Percentiles rank a stretch among this genome's conserved stretches.
Evolutionary conservation across 2,888 invertebrate species (phyloP).

Genomic region (Lasioglossum marginatum): DNA sequence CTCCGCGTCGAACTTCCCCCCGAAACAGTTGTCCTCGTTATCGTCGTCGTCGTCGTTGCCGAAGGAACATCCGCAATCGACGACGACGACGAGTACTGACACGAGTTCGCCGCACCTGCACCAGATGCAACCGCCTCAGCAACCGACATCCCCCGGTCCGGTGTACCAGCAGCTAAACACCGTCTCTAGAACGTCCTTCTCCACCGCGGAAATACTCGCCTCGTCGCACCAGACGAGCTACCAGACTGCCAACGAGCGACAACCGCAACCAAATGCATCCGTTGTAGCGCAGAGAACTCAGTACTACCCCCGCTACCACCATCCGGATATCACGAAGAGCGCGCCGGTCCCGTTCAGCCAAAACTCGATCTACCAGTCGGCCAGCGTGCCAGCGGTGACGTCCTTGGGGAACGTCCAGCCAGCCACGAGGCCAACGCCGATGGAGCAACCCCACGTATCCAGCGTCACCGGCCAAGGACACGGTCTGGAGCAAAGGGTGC

Average conservation of each 20-base stretch:
- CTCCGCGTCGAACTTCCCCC: constrained; percentile 42
- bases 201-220: constrained; percentile 71
- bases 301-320: constrained; percentile 82
- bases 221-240: constrained; percentile 71
- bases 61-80: constrained; percentile 50
- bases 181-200: constrained; percentile 75
- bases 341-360: constrained; percentile 79
- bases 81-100: constrained; percentile 29
- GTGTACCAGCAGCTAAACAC: constrained; percentile 80
- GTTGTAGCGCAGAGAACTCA: constrained; percentile 78
- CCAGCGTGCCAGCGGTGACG: constrained; percentile 81
- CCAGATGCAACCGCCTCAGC: constrained; percentile 75
- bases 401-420: constrained; percentile 77
- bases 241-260: constrained; percentile 67
- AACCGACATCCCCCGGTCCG: constrained; percentile 75
- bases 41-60: constrained; percentile 41
- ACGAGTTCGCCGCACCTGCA: constrained; percentile 70
- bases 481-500: constrained; percentile 68
- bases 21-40: constrained; percentile 44
- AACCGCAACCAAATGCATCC: constrained; percentile 57
- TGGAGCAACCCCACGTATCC: constrained; percentile 65
- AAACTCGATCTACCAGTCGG: constrained; percentile 75
- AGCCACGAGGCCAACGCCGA: constrained; percentile 71
- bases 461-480: constrained; percentile 55
- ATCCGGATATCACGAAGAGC: constrained; percentile 81